Base-by-base conservation (phyloP, 2,113 vertebrate species). In the Atrichornis clamosus region DNA sequence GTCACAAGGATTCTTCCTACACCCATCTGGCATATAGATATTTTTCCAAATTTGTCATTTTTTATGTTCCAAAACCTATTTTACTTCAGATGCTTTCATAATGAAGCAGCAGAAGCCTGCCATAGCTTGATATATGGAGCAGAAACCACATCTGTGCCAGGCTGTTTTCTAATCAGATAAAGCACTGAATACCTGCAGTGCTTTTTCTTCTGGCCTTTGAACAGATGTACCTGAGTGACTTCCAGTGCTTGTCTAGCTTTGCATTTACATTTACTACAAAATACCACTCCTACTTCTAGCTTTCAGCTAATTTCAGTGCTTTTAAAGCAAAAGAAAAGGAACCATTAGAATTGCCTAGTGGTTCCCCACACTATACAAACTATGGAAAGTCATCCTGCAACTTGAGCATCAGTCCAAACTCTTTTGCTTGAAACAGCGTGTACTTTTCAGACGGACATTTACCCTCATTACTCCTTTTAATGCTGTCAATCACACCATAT, bases 1-100 rank as follows among this genome's bases (percentile, higher is more conserved):
- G 96, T 97, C 95, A 96, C 96, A 96, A 96, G 96, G 89, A 97
- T 96, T 95, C 97, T 97, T 97, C 96, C 97, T 97, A 97, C 97
- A 97, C 97, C 97, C 97, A 97, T 97, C 96, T 97, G 97, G 96
- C 89, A 97, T 97, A 95, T 93, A 97, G 97, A 97, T 97, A 95
- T 95, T 97, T 97, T 97, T 96, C 96, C 97, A 97, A 96, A 97
- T 97, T 96, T 97, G 97, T 97, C 87, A 79, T 96, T 96, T 97
- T 97, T 97, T 96, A 96, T 96, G 96, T 97, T 97, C 96, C 86
- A 96, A 96, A 97, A 92, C 92, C 96, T 94, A 96, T 96, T 97
- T 96, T 95, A 96, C 90, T 97, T 96, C 88, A 96, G 92, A 95
- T 96, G 74, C 84, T 97, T 97, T 96, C 91, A 95, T 96, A 97